Evolutionary conservation across 2,888 invertebrate species (phyloP).

Genomic region (Tachina fera): DNA sequence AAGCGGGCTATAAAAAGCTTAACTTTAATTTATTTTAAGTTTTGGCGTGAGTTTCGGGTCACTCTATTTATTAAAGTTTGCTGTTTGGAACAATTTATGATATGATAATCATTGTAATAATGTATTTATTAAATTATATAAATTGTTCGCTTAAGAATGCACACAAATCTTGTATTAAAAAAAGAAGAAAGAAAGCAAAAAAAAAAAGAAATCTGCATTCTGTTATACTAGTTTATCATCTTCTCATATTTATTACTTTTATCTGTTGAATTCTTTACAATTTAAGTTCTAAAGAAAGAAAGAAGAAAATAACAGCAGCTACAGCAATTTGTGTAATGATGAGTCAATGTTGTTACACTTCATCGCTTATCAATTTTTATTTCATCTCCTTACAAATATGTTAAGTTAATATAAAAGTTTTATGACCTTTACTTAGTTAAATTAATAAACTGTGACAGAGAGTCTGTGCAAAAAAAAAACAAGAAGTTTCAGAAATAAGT

Average conservation of each 20-base stretch:
- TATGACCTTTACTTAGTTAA: background rate
- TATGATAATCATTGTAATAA: constrained; percentile 12
- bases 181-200: background rate
- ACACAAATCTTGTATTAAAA: constrained; percentile 1
- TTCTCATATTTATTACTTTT: constrained; percentile 30
- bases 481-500: too few species aligned
- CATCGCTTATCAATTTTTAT: constrained; percentile 1
- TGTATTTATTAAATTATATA: constrained; percentile 49
- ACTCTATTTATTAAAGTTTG: constrained; percentile 23
- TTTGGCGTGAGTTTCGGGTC: too few species aligned
- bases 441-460: background rate
- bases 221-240: constrained; percentile 3
- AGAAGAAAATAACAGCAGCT: background rate
- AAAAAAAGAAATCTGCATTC: background rate
- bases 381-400: background rate
- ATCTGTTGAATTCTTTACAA: constrained; percentile 40
- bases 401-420: background rate
- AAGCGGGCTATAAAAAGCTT: too few species aligned
- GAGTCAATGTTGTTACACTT: constrained; percentile 34
- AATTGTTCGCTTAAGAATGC: constrained; percentile 41
- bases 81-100: background rate
- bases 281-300: constrained; percentile 10
- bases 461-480: background rate
- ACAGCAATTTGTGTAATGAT: background rate
- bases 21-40: too few species aligned